phyloP scores from a whole-genome alignment of 2,888 invertebrate genomes.

The Clanis bilineata region DNA sequence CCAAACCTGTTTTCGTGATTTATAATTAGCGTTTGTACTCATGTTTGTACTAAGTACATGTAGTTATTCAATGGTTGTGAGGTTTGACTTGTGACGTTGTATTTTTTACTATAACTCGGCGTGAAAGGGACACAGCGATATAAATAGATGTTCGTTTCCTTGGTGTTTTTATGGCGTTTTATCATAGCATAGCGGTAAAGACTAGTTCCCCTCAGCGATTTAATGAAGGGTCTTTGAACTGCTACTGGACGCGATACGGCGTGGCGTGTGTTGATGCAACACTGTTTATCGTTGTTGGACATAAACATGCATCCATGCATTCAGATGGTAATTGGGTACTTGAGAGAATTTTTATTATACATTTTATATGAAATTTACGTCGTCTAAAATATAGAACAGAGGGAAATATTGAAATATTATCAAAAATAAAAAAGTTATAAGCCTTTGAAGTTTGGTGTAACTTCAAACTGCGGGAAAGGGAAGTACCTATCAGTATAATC shows the following conservation, averaged over 20 bases:
- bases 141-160: conserved; percentile 25
- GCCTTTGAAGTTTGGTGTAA: no score
- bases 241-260: conserved; percentile 34
- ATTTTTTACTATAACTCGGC: conserved; percentile 7
- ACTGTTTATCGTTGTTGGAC: conserved; percentile 6
- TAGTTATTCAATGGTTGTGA: conserved; percentile 18
- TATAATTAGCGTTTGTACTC: conserved; percentile 21
- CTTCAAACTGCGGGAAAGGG: no score
- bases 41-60: conserved; percentile 17
- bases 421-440: no score
- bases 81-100: conserved; percentile 2
- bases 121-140: conserved; percentile 26
- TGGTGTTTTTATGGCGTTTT: conserved; percentile 29
- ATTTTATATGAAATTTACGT: no score
- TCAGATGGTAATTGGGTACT: no score
- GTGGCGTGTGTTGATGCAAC: conserved; percentile 34
- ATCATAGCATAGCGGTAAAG: conserved; percentile 38
- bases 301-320: conserved; percentile 3
- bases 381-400: no score
- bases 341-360: no score
- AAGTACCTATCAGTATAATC: no score
- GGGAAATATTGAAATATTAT: no score
- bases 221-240: conserved; percentile 62
- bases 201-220: conserved; percentile 45
- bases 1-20: conserved; percentile 29